Evolutionary conservation across 2,113 vertebrate genomes (phyloP), one percentile per base, ranked within the genome.

Genomic region (Aptenodytes forsteri): DNA sequence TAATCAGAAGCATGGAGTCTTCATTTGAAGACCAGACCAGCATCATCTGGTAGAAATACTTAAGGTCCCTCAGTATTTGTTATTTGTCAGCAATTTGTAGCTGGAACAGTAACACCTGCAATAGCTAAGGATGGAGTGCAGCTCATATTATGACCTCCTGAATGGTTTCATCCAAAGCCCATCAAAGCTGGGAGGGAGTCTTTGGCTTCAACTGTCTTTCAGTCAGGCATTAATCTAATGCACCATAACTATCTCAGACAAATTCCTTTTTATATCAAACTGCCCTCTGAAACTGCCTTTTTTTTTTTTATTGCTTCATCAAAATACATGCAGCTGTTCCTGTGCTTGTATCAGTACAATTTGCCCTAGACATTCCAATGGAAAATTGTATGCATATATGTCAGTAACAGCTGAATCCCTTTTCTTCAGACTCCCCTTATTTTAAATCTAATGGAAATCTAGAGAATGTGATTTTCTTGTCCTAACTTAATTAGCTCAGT

Each of bases 281-380:
- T 94, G 55, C 50, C 49, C 75, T 69, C 75, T 90, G 46, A 92
- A 97, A 91, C 46, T 50, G 61, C 36, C 44, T 56, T 13, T 4
- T 62, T 69, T 40, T 40, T 27, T 93, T 85, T 93, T 55, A 81
- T 87, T 90, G 62, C 86, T 95, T 92, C 96, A 72, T 96, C 89
- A 96, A 96, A 97, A 95, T 86, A 83, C 78, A 95, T 95, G 92
- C 96, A 97, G 93, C 93, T 97, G 96, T 96, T 97, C 38, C 71
- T 65, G 38, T 61, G 75, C 78, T 93, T 88, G 75, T 85, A 94
- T 93, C 58, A 62, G 75, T 62, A 92, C 92, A 80, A 73, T 96
- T 93, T 97, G 79, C 93, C 90, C 93, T 79, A 97, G 95, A 95
- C 85, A 97, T 94, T 97, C 93, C 92, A 65, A 46, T 62, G 85